Evolutionary conservation across 2,797 vertebrate genomes (phyloP).

Genomic region (Nasua narica): DNA sequence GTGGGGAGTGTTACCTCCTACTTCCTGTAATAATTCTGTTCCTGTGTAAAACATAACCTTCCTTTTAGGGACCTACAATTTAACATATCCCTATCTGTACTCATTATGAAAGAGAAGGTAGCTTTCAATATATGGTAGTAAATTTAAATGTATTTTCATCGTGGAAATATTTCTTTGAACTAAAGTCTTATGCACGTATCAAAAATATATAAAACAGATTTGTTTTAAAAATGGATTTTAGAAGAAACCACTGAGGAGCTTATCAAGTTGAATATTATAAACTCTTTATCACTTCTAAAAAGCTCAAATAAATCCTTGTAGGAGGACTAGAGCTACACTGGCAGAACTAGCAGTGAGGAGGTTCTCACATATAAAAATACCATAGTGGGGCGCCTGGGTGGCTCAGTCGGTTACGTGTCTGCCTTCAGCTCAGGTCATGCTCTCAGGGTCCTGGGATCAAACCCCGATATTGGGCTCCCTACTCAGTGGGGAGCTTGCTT

Average conservation of each 20-base stretch:
- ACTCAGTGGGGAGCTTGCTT: not conserved
- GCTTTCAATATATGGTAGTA: not conserved
- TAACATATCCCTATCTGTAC: not conserved
- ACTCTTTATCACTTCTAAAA: not conserved
- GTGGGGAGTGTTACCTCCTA: not conserved
- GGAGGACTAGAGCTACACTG: not conserved
- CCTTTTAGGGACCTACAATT: not conserved
- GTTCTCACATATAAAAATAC: not conserved
- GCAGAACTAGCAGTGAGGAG: not conserved
- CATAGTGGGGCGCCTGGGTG: not conserved
- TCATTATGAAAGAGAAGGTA: not conserved
- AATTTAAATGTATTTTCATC: slow-evolving; percentile 33
- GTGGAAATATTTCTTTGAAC: not conserved
- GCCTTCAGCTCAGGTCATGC: not conserved
- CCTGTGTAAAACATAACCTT: not conserved
- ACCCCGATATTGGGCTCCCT: not conserved
- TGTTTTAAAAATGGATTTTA: slow-evolving; percentile 52
- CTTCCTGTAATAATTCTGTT: slow-evolving; percentile 8
- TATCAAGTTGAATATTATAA: slow-evolving; percentile 1
- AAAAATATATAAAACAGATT: slow-evolving; percentile 34
- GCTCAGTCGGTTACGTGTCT: not conserved
- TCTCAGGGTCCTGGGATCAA: not conserved
- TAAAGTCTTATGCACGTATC: not conserved
- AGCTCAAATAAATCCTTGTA: not conserved
- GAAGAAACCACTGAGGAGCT: slow-evolving; percentile 9